Conservation (phyloP, 2,113 vertebrate species). For the Clinocottus analis region DNA sequence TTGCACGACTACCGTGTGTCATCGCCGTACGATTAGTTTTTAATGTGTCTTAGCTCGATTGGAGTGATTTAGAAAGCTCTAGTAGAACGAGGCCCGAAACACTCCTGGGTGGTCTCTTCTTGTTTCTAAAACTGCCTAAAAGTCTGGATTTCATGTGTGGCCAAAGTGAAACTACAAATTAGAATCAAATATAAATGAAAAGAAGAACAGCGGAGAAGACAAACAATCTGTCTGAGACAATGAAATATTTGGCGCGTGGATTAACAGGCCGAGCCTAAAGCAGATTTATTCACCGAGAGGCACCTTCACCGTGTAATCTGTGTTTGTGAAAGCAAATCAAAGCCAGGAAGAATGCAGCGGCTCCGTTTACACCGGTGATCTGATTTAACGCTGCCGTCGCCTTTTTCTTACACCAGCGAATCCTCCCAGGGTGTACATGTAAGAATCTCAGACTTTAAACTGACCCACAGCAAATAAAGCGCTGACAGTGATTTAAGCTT, state of each 20-base stretch:
- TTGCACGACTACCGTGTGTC: slow-evolving; percentile 78
- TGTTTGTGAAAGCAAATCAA: slow-evolving; percentile 12
- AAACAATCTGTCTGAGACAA: slow-evolving; percentile 60
- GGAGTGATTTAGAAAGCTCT: slow-evolving; percentile 26
- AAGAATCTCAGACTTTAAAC: slow-evolving; percentile 15
- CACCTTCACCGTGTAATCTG: not conserved
- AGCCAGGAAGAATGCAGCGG: not conserved
- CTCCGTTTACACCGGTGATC: not conserved
- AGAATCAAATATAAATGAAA: slow-evolving; percentile 71
- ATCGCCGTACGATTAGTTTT: slow-evolving; percentile 75
- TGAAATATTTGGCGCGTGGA: slow-evolving; percentile 42
- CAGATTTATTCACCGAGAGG: not conserved
- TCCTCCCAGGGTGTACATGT: slow-evolving; percentile 5
- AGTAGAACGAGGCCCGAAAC: slow-evolving; percentile 39
- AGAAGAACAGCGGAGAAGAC: slow-evolving; percentile 47
- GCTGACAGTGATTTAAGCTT: slow-evolving; percentile 59
- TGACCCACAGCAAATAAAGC: slow-evolving; percentile 44
- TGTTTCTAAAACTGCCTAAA: slow-evolving; percentile 55
- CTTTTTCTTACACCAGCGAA: slow-evolving; percentile 33
- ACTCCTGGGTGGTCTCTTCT: slow-evolving; percentile 74
- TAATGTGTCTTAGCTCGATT: slow-evolving; percentile 68
- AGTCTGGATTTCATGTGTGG: slow-evolving; percentile 76
- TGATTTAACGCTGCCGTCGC: slow-evolving; percentile 34
- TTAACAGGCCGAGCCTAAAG: slow-evolving; percentile 8
- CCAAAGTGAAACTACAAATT: slow-evolving; percentile 67